Base-by-base conservation (phyloP, 2,113 vertebrate species). In the Dolichallabes microphthalmus region DNA sequence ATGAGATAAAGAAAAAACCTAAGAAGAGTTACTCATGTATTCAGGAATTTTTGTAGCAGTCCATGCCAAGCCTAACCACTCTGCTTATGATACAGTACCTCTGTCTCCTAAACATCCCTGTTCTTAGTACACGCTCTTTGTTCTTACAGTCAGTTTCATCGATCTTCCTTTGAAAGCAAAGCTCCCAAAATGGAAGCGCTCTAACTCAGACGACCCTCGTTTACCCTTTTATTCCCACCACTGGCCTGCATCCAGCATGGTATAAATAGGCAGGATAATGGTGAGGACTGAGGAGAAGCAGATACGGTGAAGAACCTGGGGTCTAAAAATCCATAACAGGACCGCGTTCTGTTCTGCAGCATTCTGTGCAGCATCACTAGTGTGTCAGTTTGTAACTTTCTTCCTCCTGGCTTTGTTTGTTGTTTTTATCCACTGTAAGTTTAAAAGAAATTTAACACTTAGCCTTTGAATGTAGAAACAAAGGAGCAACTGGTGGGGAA, bases 401-500 rank as follows among this genome's bases (percentile, higher is more conserved):
- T 83, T 45, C 20, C 63, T 45, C 20, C n/a, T 80, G 84, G 12
- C 19, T 75, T 75, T 85, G 19, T 68, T 76, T 77, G n/a, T 80
- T 32, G 80, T 80, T 39, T 69, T 17, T 27, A 32, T 68, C 30
- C 14, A 19, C 64, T 11, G 39, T n/a, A 20, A 74, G 12, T 35
- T 52, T 68, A 77, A 30, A 55, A 64, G 83, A 88, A 85, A 82
- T 77, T 60, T 19, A 32, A 73, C 20, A 32, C 12, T 61, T 83
- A 61, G 53, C 84, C 80, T 85, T 84, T 78, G 86, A 83, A 84
- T 75, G 66, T 30, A 52, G 27, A 12, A 35, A 89, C 85, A 88
- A 91, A 88, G 53, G 80, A 84, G 60, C 81, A 83, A 32, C 85
- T 83, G 79, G 68, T 68, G 78, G 86, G 89, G 78, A 88, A 90